Base-by-base conservation (phyloP, 1,140 invertebrate species). In the Oreohelix idahoensis region DNA sequence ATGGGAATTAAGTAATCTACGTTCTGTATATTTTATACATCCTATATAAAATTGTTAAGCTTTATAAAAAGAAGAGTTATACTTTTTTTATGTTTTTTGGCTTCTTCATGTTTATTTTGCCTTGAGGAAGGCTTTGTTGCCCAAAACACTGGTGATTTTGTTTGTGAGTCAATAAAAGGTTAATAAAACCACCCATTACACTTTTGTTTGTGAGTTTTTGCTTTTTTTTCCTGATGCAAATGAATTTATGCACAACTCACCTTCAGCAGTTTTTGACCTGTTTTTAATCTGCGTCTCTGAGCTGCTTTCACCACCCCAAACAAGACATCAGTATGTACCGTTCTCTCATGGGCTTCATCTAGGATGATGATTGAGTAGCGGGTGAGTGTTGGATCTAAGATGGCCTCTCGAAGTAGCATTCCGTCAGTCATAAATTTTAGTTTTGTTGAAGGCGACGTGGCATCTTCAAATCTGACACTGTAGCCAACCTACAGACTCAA, bases 261-360 rank as follows among this genome's bases (percentile, higher is more conserved):
- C 87, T 91, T 92, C 0, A 92, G 77, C 29, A 86, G 89, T 82
- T 84, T 86, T 23, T 88, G 71, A 23, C 88, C 86, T 26, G 84
- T 85, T 38, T 87, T 84, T 35, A 85, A 84, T 45, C 92, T 83
- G 26, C 87, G 73, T 49, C 83, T 86, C 86, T 92, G 91, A 4
- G 92, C 92, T 32, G 80, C 94, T 93, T 97, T 95, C 23, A 96
- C 94, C 90, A 98, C 94, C 83, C 96, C 95, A 94, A 99, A 95
- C 0, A 99, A 93, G 2, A 99, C 94, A 93, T 99, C 98, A 0
- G 97, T 99, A 87, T 98, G 96, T 0, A 99, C 95, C 0, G 98
- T 98, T 66, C 98, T 93, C 93, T 99, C 98, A 92, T 99, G 98
- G 73, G 97, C 98, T 92, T 99, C 98, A 93, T 99, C 98, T 74